Percentiles rank a stretch among this genome's conserved stretches.
These are phyloP conservation scores for Meda fulgida DNA, from an alignment of 2,797 vertebrate genomes.

Conservation along the genomic window DNA sequence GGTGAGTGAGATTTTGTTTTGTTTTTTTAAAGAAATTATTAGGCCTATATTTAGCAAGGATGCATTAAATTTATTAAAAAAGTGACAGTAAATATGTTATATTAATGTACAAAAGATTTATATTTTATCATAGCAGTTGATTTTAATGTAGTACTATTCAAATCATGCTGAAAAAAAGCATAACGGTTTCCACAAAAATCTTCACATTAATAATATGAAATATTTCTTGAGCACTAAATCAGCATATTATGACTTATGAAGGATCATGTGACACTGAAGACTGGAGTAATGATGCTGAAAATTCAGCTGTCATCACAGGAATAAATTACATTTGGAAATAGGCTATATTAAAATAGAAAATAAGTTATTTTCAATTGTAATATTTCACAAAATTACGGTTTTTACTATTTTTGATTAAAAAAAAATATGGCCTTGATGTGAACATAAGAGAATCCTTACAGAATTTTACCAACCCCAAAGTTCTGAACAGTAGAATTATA, in stretches of 20 bases:
- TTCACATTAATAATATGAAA: neutral
- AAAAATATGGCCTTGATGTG: neutral
- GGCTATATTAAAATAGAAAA: neutral
- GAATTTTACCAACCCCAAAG: neutral
- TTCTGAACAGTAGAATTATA: neutral
- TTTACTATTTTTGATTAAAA: neutral
- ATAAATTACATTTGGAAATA: neutral
- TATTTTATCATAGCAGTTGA: neutral
- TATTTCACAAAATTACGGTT: neutral
- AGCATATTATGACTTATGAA: neutral
- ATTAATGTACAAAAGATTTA: neutral
- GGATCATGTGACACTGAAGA: neutral
- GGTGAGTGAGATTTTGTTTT: neutral
- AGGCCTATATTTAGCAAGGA: neutral
- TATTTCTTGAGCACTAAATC: neutral
- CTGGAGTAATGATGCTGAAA: neutral
- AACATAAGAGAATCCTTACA: neutral
- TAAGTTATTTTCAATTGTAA: no score
- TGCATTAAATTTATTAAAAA: neutral
- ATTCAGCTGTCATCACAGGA: neutral
- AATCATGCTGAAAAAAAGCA: neutral
- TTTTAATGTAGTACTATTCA: neutral
- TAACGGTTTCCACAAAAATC: neutral
- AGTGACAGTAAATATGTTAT: neutral
- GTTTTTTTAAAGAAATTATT: neutral